A percentile compares a stretch with the other conserved stretches of the same genome.
These are phyloP conservation scores for Drosophila nebulosa DNA, from an alignment of 1,140 invertebrate genomes.

Conservation along the genomic window DNA sequence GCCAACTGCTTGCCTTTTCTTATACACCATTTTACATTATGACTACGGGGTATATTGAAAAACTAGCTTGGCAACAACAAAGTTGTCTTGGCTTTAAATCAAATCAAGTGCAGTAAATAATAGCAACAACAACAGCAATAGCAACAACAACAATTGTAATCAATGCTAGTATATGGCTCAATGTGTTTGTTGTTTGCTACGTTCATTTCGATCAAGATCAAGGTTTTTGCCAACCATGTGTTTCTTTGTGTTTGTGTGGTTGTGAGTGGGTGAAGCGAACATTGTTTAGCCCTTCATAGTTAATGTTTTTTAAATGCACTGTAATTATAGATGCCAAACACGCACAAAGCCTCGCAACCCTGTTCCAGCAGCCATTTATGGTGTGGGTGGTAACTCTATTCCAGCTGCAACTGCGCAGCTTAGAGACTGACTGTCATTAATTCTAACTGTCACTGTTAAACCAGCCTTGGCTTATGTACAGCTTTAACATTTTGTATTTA, in stretches of 20 bases:
- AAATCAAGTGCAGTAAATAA: slow-evolving; percentile 72
- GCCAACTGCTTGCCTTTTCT: not conserved
- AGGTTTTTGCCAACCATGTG: slow-evolving; percentile 52
- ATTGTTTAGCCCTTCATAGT: slow-evolving; percentile 51
- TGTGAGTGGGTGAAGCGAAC: slow-evolving; percentile 34
- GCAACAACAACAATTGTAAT: slow-evolving; percentile 38
- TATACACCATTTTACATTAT: not conserved
- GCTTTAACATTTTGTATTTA: not conserved
- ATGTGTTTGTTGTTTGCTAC: slow-evolving; percentile 21
- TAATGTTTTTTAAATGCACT: slow-evolving; percentile 16
- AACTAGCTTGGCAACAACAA: slow-evolving; percentile 22
- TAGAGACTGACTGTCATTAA: slow-evolving; percentile 20
- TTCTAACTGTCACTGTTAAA: slow-evolving; percentile 41
- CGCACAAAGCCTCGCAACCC: slow-evolving; percentile 28
- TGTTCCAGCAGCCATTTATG: slow-evolving; percentile 12
- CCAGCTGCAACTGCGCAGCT: slow-evolving; percentile 21
- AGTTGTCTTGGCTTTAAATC: slow-evolving; percentile 67
- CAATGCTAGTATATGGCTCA: slow-evolving; percentile 19
- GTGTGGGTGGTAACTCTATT: slow-evolving; percentile 17
- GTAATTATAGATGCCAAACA: slow-evolving; percentile 44
- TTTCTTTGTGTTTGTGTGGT: not conserved
- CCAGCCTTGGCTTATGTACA: slow-evolving; percentile 6
- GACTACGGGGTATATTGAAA: not conserved
- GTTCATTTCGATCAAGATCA: slow-evolving; percentile 75
- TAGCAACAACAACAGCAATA: slow-evolving; percentile 29